phyloP scores from a whole-genome alignment of 2,113 vertebrate genomes.

The Sterna hirundo region DNA sequence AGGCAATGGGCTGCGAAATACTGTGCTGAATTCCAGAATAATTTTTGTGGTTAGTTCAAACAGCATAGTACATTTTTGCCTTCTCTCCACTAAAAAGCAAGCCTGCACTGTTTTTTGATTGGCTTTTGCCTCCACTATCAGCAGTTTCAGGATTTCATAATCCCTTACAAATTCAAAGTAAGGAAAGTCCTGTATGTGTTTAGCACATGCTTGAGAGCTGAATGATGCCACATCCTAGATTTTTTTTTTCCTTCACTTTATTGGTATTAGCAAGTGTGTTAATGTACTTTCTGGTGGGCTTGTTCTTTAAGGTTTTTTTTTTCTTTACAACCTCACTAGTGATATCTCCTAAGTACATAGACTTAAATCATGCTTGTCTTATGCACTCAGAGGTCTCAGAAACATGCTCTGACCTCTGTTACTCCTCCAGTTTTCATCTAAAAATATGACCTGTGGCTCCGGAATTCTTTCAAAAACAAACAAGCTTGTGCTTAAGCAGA shows the following conservation, averaged over 20 bases:
- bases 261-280: background rate
- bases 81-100: background rate
- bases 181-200: background rate
- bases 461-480: background rate
- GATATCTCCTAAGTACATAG: background rate
- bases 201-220: background rate
- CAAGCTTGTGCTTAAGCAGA: background rate
- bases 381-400: background rate
- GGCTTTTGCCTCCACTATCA: background rate
- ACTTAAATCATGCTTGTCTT: background rate
- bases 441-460: background rate
- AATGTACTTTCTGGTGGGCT: background rate
- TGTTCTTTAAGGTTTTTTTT: background rate
- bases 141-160: background rate
- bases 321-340: background rate
- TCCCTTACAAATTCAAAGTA: background rate
- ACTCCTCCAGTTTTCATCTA: background rate
- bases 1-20: background rate
- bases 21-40: background rate
- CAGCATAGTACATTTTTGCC: background rate
- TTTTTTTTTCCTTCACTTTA: background rate
- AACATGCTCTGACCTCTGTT: background rate
- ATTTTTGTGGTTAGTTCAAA: background rate
- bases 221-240: background rate
- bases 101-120: background rate